phyloP scores from a whole-genome alignment of 2,797 vertebrate species.

The Antrozous pallidus region DNA sequence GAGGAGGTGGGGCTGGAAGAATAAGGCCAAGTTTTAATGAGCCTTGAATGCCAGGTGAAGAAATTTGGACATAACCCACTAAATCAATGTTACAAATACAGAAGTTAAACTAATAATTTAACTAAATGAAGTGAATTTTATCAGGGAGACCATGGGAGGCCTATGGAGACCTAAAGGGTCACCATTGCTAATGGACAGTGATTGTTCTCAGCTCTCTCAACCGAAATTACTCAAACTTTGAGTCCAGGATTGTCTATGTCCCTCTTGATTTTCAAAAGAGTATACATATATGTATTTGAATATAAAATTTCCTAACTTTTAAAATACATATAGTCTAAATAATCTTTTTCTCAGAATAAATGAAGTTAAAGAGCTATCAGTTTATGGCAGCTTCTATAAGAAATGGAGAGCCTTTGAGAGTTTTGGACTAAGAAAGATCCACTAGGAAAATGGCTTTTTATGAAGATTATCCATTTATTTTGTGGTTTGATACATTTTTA shows the following conservation, averaged over 20 bases:
- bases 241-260: background rate
- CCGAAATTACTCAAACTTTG: background rate
- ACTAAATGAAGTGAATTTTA: background rate
- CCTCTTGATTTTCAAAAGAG: background rate
- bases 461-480: background rate
- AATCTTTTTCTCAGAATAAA: background rate
- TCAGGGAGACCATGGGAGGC: background rate
- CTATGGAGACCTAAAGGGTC: background rate
- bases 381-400: background rate
- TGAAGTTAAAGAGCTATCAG: background rate
- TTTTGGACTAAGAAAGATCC: background rate
- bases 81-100: background rate
- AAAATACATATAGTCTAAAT: background rate
- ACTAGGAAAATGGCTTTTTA: background rate
- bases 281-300: background rate
- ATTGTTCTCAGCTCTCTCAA: background rate
- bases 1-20: background rate
- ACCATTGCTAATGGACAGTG: background rate
- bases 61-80: background rate
- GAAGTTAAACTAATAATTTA: background rate
- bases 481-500: background rate
- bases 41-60: background rate
- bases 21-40: background rate
- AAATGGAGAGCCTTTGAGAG: background rate
- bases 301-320: background rate